Conservation (phyloP, 2,888 invertebrate species). For the Fragum whitleyi region DNA sequence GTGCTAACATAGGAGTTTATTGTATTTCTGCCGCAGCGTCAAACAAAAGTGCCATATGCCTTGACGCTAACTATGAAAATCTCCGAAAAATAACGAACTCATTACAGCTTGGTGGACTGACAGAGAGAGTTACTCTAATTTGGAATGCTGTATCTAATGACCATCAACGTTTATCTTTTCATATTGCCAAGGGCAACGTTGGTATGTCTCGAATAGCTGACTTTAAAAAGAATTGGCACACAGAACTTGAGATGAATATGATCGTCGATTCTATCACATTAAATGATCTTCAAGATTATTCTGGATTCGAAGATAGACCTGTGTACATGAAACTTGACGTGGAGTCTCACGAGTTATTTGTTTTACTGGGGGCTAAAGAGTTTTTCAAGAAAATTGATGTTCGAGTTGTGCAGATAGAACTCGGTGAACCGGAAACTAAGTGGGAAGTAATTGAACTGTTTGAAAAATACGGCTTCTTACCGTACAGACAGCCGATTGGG, state of each 20-base stretch:
- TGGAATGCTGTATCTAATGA: conserved; percentile 21
- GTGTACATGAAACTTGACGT: background rate
- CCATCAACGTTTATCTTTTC: too few species aligned
- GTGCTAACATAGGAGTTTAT: conserved; percentile 11
- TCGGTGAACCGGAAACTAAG: background rate
- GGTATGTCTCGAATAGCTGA: too few species aligned
- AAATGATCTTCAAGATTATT: background rate
- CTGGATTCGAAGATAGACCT: background rate
- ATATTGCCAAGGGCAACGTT: too few species aligned
- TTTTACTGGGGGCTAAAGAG: background rate
- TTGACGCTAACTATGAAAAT: conserved; percentile 10
- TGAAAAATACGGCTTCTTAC: too few species aligned
- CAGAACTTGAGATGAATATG: background rate
- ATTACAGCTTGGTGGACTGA: background rate
- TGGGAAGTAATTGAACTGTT: too few species aligned
- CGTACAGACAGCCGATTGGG: background rate
- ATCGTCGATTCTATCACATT: background rate
- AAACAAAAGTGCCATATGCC: background rate
- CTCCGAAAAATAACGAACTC: conserved; percentile 6
- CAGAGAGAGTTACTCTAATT: background rate
- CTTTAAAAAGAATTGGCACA: background rate
- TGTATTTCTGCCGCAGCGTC: background rate
- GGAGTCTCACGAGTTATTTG: background rate
- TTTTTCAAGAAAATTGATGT: too few species aligned
- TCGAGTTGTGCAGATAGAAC: background rate